Percentiles rank a stretch among this genome's conserved stretches.
phyloP scores from a whole-genome alignment of 2,888 invertebrate species.

The Polymixis lichenea region DNA sequence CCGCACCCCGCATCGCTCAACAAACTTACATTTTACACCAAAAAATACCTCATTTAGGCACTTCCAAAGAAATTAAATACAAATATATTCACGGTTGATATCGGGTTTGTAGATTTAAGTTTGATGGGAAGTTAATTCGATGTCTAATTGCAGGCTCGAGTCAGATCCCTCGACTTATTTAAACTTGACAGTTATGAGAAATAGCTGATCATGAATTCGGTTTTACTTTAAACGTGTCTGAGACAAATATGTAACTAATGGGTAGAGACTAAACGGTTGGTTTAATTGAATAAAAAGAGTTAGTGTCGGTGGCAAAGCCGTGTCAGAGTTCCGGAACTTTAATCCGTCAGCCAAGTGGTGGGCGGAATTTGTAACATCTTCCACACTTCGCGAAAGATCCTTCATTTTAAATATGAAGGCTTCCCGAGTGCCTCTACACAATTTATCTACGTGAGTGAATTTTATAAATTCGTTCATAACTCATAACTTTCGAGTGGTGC shows the following conservation, averaged over 20 bases:
- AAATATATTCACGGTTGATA: constrained; percentile 40
- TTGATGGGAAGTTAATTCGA: constrained; percentile 45
- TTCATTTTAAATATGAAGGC: constrained; percentile 54
- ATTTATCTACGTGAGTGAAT: constrained; percentile 65
- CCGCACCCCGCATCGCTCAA: background rate
- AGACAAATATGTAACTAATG: background rate
- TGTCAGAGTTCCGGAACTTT: constrained; percentile 35
- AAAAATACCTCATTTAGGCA: constrained; percentile 46
- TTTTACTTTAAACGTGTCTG: constrained; percentile 9
- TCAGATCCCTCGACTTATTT: constrained; percentile 19
- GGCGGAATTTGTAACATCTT: constrained; percentile 53
- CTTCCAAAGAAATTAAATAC: constrained; percentile 30
- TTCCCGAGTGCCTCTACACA: constrained; percentile 47
- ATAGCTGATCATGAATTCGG: constrained; percentile 22
- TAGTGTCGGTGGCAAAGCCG: constrained; percentile 4
- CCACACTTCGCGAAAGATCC: constrained; percentile 38
- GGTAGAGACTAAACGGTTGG: background rate
- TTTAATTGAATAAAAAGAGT: constrained; percentile 37
- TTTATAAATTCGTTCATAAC: constrained; percentile 59
- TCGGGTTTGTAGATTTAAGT: constrained; percentile 28
- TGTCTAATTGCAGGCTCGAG: constrained; percentile 35
- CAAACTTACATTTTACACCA: constrained; percentile 38
- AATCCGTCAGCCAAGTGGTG: constrained; percentile 25
- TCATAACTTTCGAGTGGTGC: constrained; percentile 56
- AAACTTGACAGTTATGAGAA: constrained; percentile 38